Percentiles rank a stretch among this genome's conserved stretches.
Conservation (phyloP, 2,888 invertebrate genomes). For the Germaria angustata region DNA sequence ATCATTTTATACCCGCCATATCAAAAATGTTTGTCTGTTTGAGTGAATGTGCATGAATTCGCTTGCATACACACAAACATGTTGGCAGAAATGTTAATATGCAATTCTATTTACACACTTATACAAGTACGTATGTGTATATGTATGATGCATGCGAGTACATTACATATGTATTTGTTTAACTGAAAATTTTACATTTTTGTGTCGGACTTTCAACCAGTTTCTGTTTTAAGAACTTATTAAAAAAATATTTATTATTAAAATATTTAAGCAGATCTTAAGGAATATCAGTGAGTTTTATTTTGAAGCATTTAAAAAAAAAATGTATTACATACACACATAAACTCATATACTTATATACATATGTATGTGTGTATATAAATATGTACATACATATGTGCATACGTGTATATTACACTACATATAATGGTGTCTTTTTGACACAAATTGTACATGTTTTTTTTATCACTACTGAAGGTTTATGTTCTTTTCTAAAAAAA, state of each 20-base stretch:
- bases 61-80: too few species aligned
- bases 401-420: too few species aligned
- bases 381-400: too few species aligned
- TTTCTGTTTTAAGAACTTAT: constrained; percentile 14
- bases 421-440: too few species aligned
- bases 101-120: not conserved
- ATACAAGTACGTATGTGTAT: not conserved
- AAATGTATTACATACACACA: not conserved
- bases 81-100: not conserved
- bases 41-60: not conserved
- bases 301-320: not conserved
- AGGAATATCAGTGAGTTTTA: not conserved
- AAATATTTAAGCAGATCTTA: not conserved
- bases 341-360: not conserved
- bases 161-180: not conserved
- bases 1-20: constrained; percentile 5
- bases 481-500: too few species aligned
- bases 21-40: not conserved
- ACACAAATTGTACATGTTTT: too few species aligned
- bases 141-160: too few species aligned
- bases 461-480: too few species aligned
- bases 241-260: constrained; percentile 14
- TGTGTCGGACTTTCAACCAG: constrained; percentile 11
- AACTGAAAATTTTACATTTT: not conserved
- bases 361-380: too few species aligned